phyloP scores from a whole-genome alignment of 1,140 invertebrate species.

The Lordiphosa clarofinis region DNA sequence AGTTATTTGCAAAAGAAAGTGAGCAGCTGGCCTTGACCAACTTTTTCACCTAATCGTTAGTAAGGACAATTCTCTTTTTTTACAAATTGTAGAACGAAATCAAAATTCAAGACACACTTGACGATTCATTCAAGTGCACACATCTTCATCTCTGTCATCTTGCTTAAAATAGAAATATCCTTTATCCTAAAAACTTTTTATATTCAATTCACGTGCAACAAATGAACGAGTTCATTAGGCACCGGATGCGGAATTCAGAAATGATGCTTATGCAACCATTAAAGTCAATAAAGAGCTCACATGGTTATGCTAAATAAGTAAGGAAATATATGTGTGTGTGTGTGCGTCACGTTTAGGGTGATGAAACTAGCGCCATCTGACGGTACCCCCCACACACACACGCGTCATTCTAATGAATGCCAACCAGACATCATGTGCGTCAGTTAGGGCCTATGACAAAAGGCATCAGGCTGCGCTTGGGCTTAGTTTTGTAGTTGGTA shows the following conservation, averaged over 20 bases:
- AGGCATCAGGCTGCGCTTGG: neutral
- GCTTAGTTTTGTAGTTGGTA: too few relatives aligned
- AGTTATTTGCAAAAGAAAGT: too few relatives aligned
- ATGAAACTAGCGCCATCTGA: slow-evolving; percentile 2
- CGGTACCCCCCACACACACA: neutral
- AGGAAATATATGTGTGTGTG: slow-evolving; percentile 5
- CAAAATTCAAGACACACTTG: too few relatives aligned
- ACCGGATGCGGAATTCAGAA: neutral
- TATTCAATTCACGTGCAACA: slow-evolving; percentile 17
- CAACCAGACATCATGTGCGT: slow-evolving; percentile 5
- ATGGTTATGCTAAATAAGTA: slow-evolving; percentile 5
- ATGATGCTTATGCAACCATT: slow-evolving; percentile 6
- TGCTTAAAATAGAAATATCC: neutral
- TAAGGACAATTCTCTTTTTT: too few relatives aligned
- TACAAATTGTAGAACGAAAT: too few relatives aligned
- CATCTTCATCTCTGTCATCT: too few relatives aligned
- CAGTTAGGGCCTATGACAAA: slow-evolving; percentile 4
- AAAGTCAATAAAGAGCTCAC: slow-evolving; percentile 9
- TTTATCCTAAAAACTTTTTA: slow-evolving; percentile 2
- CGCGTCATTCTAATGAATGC: slow-evolving; percentile 5
- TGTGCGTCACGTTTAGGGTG: slow-evolving; percentile 3
- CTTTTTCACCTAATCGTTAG: too few relatives aligned
- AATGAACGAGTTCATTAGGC: slow-evolving; percentile 17
- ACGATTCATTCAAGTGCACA: too few relatives aligned
- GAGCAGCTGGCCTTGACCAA: too few relatives aligned